Percentiles rank a stretch among this genome's conserved stretches.
phyloP scores from a whole-genome alignment of 2,113 vertebrate species.

The Meriones unguiculatus region DNA sequence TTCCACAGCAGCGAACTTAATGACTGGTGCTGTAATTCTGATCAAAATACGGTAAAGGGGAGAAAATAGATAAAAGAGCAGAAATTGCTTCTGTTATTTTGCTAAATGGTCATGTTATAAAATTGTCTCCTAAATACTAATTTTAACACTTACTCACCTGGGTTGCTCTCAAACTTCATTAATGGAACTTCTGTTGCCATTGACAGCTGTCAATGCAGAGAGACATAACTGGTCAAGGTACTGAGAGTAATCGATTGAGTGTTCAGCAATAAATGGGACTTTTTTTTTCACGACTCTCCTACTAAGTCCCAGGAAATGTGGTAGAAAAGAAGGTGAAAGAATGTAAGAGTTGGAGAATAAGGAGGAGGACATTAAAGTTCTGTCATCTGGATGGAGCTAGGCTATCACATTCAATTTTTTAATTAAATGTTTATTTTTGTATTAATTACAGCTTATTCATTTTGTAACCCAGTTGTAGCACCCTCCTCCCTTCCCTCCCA shows the following conservation, averaged over 20 bases:
- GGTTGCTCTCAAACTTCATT: neutral
- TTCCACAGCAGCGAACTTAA: neutral
- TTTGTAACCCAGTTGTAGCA: no score
- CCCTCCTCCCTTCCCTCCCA: no score
- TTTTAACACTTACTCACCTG: neutral
- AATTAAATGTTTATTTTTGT: no score
- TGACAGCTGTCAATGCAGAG: neutral
- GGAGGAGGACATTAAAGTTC: neutral
- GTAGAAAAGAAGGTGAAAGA: neutral
- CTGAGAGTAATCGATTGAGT: neutral
- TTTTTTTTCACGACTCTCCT: neutral
- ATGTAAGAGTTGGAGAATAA: neutral
- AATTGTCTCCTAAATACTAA: neutral
- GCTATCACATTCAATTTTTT: neutral
- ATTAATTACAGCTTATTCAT: no score
- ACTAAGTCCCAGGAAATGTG: neutral
- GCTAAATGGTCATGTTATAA: neutral
- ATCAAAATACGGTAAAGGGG: accelerated
- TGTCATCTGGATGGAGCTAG: neutral
- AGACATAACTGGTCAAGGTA: neutral
- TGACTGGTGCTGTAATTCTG: neutral
- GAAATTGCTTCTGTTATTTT: accelerated
- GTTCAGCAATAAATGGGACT: neutral
- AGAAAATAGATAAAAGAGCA: neutral
- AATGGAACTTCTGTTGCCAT: neutral